These are phyloP conservation scores for Chrysocyon brachyurus DNA, from an alignment of 2,797 vertebrate species.

Conservation along the genomic window DNA sequence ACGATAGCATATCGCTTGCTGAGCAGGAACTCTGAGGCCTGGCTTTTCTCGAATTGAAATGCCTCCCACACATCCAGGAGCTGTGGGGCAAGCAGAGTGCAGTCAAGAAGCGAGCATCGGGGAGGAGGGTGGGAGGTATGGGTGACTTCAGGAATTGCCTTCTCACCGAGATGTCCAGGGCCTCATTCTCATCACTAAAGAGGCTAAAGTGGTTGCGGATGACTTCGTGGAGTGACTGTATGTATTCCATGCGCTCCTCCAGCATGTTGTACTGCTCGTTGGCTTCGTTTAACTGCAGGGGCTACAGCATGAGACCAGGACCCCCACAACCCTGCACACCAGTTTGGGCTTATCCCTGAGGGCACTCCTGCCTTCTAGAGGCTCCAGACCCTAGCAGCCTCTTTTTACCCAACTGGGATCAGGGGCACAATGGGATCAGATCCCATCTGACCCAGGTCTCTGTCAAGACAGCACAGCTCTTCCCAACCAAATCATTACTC, in stretches of 20 bases:
- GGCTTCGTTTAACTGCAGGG: conserved; percentile 88
- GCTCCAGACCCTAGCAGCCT: not conserved
- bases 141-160: not conserved
- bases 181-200: conserved; percentile 84
- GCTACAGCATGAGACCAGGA: conserved; percentile 21
- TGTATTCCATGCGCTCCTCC: conserved; percentile 87
- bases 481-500: not conserved
- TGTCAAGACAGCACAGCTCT: not conserved
- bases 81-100: conserved; percentile 81
- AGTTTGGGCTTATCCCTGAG: not conserved
- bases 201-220: conserved; percentile 83
- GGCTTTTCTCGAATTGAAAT: conserved; percentile 88
- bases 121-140: not conserved
- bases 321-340: not conserved
- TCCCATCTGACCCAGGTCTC: not conserved
- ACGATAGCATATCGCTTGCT: conserved; percentile 83
- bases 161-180: conserved; percentile 89
- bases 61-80: conserved; percentile 88
- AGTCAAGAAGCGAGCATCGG: not conserved
- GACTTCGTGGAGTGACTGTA: conserved; percentile 88
- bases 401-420: not conserved
- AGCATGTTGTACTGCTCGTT: conserved; percentile 81
- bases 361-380: not conserved
- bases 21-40: conserved; percentile 87
- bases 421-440: not conserved